Evolutionary conservation across 92 coral and sea anemone genomes (phyloP).

Genomic region (Heteractis magnifica): DNA sequence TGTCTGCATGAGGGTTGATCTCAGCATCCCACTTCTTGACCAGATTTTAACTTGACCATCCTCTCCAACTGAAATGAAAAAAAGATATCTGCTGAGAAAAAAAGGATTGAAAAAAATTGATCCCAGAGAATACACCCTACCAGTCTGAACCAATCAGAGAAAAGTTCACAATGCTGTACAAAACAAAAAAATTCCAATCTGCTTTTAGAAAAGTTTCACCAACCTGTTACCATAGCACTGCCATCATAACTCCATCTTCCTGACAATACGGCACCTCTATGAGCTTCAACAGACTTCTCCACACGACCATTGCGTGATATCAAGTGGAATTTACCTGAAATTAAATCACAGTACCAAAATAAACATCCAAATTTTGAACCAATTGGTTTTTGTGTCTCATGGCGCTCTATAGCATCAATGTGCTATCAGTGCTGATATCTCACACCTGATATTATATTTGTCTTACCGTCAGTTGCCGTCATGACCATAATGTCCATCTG

Average conservation of each 20-base stretch:
- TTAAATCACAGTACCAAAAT: neutral
- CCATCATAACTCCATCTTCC: constrained; percentile 99
- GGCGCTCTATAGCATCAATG: neutral
- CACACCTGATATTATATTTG: neutral
- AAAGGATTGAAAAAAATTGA: neutral
- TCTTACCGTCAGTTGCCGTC: constrained; percentile 92
- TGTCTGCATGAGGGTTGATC: constrained; percentile 93
- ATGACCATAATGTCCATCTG: constrained; percentile 90
- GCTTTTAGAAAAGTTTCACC: neutral
- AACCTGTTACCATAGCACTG: constrained; percentile 94
- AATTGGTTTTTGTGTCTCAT: neutral
- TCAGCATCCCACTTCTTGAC: constrained; percentile 98
- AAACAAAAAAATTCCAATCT: no score
- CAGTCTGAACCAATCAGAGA: no score
- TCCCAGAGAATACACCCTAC: no score
- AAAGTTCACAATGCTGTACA: no score
- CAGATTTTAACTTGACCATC: constrained; percentile 98
- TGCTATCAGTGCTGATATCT: neutral
- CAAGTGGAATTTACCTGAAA: constrained; percentile 87
- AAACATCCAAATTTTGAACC: neutral
- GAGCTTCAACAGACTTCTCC: constrained; percentile 97
- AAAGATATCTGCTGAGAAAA: neutral
- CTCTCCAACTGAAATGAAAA: constrained; percentile 76
- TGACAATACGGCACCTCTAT: constrained; percentile 94
- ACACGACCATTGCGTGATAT: constrained; percentile 92